Evolutionary conservation across 1,140 invertebrate species (phyloP).

Genomic region (Heliconius hewitsoni): DNA sequence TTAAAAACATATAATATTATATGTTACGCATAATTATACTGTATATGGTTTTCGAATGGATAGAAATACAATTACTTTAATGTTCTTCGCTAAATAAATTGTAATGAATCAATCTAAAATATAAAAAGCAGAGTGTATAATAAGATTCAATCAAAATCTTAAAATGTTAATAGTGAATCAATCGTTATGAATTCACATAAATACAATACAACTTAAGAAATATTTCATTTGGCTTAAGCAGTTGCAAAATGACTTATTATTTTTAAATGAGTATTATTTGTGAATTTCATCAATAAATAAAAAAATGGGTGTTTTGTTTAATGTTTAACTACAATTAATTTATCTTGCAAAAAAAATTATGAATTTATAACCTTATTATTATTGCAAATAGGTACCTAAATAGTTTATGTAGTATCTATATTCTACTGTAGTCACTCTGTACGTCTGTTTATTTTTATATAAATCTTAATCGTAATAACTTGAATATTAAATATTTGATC

Average conservation of each 20-base stretch:
- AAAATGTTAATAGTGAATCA: background rate
- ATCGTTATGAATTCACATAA: background rate
- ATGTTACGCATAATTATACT: no score
- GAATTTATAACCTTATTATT: no score
- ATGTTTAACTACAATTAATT: background rate
- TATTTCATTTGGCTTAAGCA: background rate
- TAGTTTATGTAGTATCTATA: no score
- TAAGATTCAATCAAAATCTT: no score
- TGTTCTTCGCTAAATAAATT: background rate
- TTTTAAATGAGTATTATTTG: background rate
- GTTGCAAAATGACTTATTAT: background rate
- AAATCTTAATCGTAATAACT: no score
- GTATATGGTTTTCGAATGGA: background rate
- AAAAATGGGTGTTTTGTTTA: background rate
- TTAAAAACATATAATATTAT: no score
- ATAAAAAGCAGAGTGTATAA: no score
- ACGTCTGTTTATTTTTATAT: no score
- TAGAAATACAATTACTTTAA: background rate
- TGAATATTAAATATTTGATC: no score
- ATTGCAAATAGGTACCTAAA: no score
- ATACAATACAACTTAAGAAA: background rate
- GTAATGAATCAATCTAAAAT: background rate
- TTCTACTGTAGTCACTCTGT: no score
- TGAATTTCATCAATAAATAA: background rate
- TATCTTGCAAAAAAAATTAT: no score